A percentile compares a stretch with the other conserved stretches of the same genome.
Evolutionary conservation across 2,888 invertebrate species (phyloP).

Genomic region (Pyrrhosoma nymphula): DNA sequence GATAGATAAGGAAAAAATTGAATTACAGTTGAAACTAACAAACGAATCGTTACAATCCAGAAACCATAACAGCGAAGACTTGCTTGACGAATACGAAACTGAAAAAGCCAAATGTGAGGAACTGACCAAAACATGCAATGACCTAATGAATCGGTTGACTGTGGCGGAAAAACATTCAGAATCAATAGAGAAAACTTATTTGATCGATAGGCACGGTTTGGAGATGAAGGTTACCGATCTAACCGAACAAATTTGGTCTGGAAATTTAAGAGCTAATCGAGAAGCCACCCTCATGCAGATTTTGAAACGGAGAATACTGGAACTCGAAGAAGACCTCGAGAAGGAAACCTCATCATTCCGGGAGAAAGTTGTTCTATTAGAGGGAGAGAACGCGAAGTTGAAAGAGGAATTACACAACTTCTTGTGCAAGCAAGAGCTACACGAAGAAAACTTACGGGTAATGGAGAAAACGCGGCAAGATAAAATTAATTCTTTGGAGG

Average conservation of each 20-base stretch:
- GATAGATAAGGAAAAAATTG: background rate
- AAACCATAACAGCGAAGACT: background rate
- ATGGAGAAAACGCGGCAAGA: background rate
- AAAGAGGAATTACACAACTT: background rate
- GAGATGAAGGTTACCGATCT: background rate
- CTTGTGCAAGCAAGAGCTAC: background rate
- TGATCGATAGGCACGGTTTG: background rate
- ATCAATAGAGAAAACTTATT: background rate
- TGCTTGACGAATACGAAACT: background rate
- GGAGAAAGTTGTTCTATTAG: background rate
- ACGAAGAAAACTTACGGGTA: background rate
- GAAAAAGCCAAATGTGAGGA: background rate
- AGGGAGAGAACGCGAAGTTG: background rate
- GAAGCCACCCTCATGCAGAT: background rate
- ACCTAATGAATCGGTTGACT: background rate
- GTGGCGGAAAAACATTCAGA: background rate
- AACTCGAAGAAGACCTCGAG: background rate
- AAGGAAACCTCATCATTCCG: background rate
- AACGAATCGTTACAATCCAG: background rate
- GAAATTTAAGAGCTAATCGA: background rate
- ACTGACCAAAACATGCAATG: background rate
- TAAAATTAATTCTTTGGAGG: background rate
- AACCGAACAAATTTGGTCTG: background rate
- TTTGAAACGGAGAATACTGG: background rate
- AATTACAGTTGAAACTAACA: background rate